phyloP scores from a whole-genome alignment of 2,113 vertebrate species.

The Myodes glareolus region DNA sequence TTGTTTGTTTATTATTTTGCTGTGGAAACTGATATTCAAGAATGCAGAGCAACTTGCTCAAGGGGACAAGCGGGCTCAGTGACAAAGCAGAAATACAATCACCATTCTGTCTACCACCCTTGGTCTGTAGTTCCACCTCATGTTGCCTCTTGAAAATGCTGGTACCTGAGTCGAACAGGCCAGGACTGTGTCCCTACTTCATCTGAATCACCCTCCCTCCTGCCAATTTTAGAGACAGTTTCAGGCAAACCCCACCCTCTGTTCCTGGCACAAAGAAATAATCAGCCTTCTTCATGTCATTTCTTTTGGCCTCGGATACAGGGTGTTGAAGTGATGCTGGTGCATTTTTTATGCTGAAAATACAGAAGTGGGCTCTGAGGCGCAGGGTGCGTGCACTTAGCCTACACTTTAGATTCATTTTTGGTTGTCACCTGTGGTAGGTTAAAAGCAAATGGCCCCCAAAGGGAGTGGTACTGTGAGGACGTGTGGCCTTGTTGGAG shows the following conservation, averaged over 20 bases:
- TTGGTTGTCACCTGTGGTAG: neutral
- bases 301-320: conserved; percentile 52
- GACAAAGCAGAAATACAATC: neutral
- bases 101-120: too few relatives aligned
- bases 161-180: neutral
- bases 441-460: too few relatives aligned
- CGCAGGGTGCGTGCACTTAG: neutral
- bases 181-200: neutral
- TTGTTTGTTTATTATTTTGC: neutral
- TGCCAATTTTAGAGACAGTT: conserved; percentile 3
- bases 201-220: neutral
- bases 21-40: neutral
- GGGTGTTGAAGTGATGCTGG: neutral
- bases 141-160: neutral
- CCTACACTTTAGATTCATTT: neutral
- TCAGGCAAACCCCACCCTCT: neutral
- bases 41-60: neutral
- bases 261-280: conserved; percentile 43
- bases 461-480: too few relatives aligned
- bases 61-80: neutral
- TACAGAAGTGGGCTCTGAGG: neutral
- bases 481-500: too few relatives aligned
- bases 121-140: neutral
- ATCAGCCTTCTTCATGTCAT: neutral
- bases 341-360: neutral